phyloP scores from a whole-genome alignment of 2,888 invertebrate species.

The Chesias legatella region DNA sequence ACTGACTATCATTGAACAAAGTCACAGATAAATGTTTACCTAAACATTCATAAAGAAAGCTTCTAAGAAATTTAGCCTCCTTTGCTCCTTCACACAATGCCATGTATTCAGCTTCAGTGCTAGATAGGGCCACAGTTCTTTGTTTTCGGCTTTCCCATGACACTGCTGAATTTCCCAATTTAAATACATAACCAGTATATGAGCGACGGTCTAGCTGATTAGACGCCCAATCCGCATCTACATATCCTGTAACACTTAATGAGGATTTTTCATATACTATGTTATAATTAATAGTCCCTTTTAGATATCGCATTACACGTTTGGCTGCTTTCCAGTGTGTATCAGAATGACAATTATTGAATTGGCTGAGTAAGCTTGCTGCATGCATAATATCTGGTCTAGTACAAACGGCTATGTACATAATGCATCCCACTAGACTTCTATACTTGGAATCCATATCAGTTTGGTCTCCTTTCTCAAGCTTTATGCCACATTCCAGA shows the following conservation, averaged over 20 bases:
- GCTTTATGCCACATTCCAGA: not conserved
- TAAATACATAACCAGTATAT: conserved; percentile 28
- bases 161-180: no score
- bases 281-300: conserved; percentile 21
- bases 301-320: conserved; percentile 25
- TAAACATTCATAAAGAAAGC: conserved; percentile 1
- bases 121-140: conserved; percentile 33
- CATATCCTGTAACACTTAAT: no score
- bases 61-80: conserved; percentile 4
- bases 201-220: conserved; percentile 19
- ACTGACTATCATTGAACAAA: conserved; percentile 1
- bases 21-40: not conserved
- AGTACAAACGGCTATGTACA: conserved; percentile 25
- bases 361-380: conserved; percentile 25
- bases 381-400: conserved; percentile 29
- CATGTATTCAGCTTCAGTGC: no score
- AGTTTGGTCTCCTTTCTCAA: not conserved
- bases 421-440: conserved; percentile 19
- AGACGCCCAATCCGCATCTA: conserved; percentile 26
- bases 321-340: conserved; percentile 29
- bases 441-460: conserved; percentile 2
- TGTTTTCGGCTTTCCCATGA: conserved; percentile 33
- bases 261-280: conserved; percentile 12
- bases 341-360: conserved; percentile 20
- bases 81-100: conserved; percentile 15